Evolutionary conservation across 2,797 vertebrate species (phyloP).

Genomic region (Sebastes steindachneri): DNA sequence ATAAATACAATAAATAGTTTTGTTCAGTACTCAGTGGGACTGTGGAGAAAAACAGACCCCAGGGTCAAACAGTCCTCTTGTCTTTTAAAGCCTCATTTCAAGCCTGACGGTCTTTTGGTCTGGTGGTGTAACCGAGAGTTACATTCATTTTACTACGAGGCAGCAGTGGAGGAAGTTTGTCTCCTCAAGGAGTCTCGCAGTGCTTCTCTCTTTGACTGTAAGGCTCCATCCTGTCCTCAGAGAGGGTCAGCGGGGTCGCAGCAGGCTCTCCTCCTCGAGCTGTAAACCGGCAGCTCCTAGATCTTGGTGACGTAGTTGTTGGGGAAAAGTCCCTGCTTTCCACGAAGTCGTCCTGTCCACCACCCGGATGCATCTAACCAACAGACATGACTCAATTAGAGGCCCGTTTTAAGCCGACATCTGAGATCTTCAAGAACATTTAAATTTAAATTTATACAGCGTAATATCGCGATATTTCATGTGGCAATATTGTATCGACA

Average conservation of each 20-base stretch:
- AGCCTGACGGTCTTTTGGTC: constrained; percentile 48
- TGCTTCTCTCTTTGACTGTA: constrained; percentile 29
- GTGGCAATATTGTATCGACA: too few species aligned
- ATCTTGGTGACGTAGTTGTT: constrained; percentile 98
- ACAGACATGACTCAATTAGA: constrained; percentile 2
- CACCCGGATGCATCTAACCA: constrained; percentile 94
- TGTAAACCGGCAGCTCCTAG: constrained; percentile 74
- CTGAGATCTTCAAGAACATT: neutral
- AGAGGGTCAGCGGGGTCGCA: constrained; percentile 34
- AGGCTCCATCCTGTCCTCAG: constrained; percentile 21
- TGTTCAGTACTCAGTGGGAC: constrained; percentile 83
- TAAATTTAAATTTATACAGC: too few species aligned
- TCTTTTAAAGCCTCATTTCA: constrained; percentile 52
- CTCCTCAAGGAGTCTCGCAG: constrained; percentile 38
- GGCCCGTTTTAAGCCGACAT: neutral
- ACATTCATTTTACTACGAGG: constrained; percentile 56
- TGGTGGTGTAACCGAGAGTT: constrained; percentile 38
- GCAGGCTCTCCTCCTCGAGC: constrained; percentile 33
- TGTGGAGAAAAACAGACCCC: constrained; percentile 59
- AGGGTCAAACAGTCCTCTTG: constrained; percentile 66
- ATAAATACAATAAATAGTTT: constrained; percentile 99
- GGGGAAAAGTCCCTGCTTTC: constrained; percentile 98
- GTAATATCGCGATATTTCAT: too few species aligned
- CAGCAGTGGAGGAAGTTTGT: constrained; percentile 37
- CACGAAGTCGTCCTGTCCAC: constrained; percentile 96